A percentile compares a stretch with the other conserved stretches of the same genome.
phyloP scores from a whole-genome alignment of 1,140 invertebrate genomes.

The Augochlora pura region DNA sequence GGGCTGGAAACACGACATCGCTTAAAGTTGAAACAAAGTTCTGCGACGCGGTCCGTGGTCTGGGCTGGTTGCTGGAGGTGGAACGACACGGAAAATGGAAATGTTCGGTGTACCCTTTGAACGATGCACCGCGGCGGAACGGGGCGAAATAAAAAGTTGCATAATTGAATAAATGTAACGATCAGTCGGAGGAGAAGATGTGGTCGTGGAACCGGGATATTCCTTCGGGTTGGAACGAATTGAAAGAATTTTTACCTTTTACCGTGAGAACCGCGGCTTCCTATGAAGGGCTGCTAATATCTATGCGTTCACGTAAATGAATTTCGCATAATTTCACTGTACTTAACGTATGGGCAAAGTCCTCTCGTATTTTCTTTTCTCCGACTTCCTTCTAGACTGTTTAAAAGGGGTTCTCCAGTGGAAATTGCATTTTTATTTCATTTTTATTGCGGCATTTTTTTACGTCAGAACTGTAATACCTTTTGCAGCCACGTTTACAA shows the following conservation, averaged over 20 bases:
- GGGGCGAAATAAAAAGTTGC: constrained; percentile 28
- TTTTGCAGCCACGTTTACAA: no score
- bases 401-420: no score
- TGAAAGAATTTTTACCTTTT: not conserved
- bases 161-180: constrained; percentile 47
- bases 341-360: no score
- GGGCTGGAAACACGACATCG: constrained; percentile 57
- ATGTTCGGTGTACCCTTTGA: constrained; percentile 33
- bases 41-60: constrained; percentile 14
- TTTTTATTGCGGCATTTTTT: no score
- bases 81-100: constrained; percentile 42
- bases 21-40: constrained; percentile 67
- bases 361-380: no score
- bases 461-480: no score
- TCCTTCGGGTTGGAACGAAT: constrained; percentile 7
- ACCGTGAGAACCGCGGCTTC: not conserved
- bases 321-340: no score
- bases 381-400: no score
- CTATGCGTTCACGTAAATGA: no score
- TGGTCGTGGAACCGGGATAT: not conserved
- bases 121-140: not conserved
- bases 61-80: not conserved
- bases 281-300: not conserved
- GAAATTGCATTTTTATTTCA: no score
- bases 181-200: not conserved